phyloP scores from a whole-genome alignment of 1,140 invertebrate genomes.

The Drosophila kanapiae region DNA sequence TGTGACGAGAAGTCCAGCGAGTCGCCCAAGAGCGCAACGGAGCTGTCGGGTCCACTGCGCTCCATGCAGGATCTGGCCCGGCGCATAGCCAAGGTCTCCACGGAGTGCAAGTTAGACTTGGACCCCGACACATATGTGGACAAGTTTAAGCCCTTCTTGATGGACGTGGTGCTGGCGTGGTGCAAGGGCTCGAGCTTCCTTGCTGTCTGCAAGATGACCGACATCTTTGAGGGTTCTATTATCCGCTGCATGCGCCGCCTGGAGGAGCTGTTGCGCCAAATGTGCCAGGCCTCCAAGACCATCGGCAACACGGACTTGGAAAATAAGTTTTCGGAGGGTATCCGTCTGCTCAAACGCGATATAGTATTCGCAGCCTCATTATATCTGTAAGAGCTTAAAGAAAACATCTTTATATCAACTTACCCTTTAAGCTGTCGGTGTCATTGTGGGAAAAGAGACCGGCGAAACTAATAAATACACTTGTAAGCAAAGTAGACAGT shows the following conservation, averaged over 20 bases:
- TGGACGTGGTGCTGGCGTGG: constrained; percentile 99
- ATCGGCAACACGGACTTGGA: constrained; percentile 98
- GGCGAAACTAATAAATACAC: background rate
- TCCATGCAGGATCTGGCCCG: constrained; percentile 93
- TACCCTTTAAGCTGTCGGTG: background rate
- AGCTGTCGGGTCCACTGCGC: constrained; percentile 89
- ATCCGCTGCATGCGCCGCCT: constrained; percentile 98
- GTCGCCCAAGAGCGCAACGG: constrained; percentile 93
- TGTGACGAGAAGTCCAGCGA: constrained; percentile 97
- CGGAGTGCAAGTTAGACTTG: constrained; percentile 95
- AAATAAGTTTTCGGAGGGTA: constrained; percentile 97
- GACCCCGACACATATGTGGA: constrained; percentile 97
- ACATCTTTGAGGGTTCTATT: constrained; percentile 99
- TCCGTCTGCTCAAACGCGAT: constrained; percentile 97
- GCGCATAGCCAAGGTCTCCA: constrained; percentile 95
- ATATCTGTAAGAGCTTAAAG: constrained; percentile 91
- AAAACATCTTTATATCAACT: background rate
- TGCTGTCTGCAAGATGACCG: constrained; percentile 98
- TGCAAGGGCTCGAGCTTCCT: constrained; percentile 97
- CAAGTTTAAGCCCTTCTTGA: constrained; percentile 96
- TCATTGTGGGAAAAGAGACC: background rate
- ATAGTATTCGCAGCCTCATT: constrained; percentile 99
- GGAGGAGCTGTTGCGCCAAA: constrained; percentile 97
- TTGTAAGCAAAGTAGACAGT: background rate
- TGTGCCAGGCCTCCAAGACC: constrained; percentile 98